phyloP scores from a whole-genome alignment of 2,113 vertebrate genomes.

The Ochotona curzoniae region DNA sequence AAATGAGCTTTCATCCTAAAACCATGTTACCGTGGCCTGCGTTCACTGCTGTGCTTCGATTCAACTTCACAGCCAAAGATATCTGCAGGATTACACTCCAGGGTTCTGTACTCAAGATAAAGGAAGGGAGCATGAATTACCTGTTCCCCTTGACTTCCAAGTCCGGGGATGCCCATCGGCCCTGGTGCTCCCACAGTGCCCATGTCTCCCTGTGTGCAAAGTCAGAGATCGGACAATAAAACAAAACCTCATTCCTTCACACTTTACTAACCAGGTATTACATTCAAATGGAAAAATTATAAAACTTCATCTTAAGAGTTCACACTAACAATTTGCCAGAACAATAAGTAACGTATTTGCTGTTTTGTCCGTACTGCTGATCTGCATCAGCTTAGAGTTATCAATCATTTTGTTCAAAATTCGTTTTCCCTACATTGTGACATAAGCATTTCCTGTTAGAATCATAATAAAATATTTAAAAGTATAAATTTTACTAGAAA shows the following conservation, averaged over 20 bases:
- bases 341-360: neutral
- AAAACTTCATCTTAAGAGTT: neutral
- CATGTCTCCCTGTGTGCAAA: conserved; percentile 86
- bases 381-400: conserved; percentile 36
- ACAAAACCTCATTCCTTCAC: neutral
- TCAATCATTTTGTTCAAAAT: conserved; percentile 24
- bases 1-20: neutral
- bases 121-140: conserved; percentile 57
- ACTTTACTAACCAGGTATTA: neutral
- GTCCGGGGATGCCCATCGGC: conserved; percentile 85
- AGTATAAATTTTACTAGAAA: neutral
- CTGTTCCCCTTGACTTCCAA: conserved; percentile 79
- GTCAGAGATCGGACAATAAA: conserved; percentile 36
- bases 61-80: neutral
- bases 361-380: neutral
- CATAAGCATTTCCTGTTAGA: neutral
- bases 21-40: neutral
- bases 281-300: conserved; percentile 3
- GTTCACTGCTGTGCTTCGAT: neutral
- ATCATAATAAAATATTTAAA: conserved; percentile 42
- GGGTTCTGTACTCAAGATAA: neutral
- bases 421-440: neutral
- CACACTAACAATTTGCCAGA: conserved; percentile 3
- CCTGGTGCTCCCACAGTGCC: conserved; percentile 88
- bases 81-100: neutral